Base-by-base conservation (phyloP, 1,140 invertebrate genomes). In the Halesus radiatus region DNA sequence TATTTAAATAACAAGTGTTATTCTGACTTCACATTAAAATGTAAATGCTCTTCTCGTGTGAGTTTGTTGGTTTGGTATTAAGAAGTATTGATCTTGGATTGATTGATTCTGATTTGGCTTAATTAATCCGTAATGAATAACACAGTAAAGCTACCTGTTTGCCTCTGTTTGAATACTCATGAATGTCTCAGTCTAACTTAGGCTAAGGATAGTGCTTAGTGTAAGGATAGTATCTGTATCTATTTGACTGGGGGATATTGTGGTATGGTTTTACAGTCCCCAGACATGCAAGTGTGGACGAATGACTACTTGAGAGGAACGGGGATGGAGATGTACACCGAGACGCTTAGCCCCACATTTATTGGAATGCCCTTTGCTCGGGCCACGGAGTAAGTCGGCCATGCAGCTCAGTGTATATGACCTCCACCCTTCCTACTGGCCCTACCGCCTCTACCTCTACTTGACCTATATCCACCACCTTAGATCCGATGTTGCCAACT, bases 241-340 rank as follows among this genome's bases (percentile, higher is more conserved):
- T 72, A 50, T 70, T 70, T 77, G 75, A 66, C 18, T 52, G 3
- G 77, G 53, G 66, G 64, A 13, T 72, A 32, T 68, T 52, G 45
- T 79, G 56, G 68, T 80, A 60, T 83, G 76, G 73, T 83, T 79
- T 83, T 83, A 89, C 92, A 97, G 96, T 96, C 95, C 87, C 94
- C 94, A 90, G 95, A 97, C 90, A 97, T 97, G 92, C 95, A 97
- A 90, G 94, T 96, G 89, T 99, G 98, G 98, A 97, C 97, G 92
- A 98, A 98, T 93, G 97, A 99, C 92, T 99, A 99, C 92, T 94
- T 99, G 87, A 93, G 97, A 86, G 98, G 98, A 87, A 98, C 98
- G 83, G 98, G 98, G 85, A 98, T 99, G 97, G 98, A 99, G 93
- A 98, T 99, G 98, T 99, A 99, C 92, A 99, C 97, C 85, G 97